Evolutionary conservation across 1,140 invertebrate species (phyloP), one percentile per base, ranked within the genome.

Genomic region (Psilanteris sp.): DNA sequence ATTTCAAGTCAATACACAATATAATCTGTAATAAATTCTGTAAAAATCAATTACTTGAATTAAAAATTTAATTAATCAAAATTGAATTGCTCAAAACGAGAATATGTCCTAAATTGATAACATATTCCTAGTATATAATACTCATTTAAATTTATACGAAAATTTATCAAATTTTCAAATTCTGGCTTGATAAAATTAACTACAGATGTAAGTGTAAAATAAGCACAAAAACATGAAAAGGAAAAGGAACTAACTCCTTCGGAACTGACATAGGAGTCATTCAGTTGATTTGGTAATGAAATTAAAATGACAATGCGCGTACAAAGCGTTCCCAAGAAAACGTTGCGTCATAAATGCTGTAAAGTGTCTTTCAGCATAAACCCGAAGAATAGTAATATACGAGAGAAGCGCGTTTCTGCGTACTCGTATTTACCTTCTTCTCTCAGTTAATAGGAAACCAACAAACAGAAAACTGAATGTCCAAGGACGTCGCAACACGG

Each of bases 371-470:
- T 62, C 18, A 32, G 26, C 32, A 44, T 16, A 39, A 71, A 27
- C 32, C 39, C 13, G 37, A 10, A 34, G 62, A 64, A 70, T 70
- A 32, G 27, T 10, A 68, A 59, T 61, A n/a, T n/a, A 39, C 14
- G 29, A 52, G 32, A 27, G 52, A 67, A 16, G 41, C 39, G 20
- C 6, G 13, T 41, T 73, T 77, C 62, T 32, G 20, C 55, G 71
- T 62, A 39, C 34, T 36, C 39, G 24, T 41, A 67, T 48, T 64
- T 75, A 48, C 44, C 67, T 66, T 37, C 67, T 68, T 72, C 57
- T 57, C 61, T 55, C 48, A 43, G 62, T 41, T 77, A 72, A 77
- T 77, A 59, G 57, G 68, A 77, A 77, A 68, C 44, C 67, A 77
- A 72, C 74, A 54, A 32, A 48, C 74, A 54, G 55, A 77, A 77